Base-by-base conservation (phyloP, 1,140 invertebrate species). In the Penaeus japonicus region DNA sequence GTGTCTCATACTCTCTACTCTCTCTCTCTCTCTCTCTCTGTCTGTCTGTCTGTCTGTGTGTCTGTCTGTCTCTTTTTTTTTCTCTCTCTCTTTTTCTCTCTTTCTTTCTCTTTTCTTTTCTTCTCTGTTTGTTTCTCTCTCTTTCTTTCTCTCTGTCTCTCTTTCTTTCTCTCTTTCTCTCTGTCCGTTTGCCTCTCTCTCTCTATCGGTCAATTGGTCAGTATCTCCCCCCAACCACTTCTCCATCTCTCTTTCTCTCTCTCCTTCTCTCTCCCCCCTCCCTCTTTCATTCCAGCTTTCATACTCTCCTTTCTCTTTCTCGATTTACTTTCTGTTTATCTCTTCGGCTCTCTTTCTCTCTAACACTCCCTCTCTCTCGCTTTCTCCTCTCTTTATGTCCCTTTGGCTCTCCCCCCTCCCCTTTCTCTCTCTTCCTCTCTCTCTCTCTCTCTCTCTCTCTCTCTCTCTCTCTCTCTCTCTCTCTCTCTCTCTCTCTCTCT, bases 231-330 rank as follows among this genome's bases (percentile, higher is more conserved):
- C 73, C 47, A 30, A 39, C 73, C 47, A 30, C 47, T 39, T 77
- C 73, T 77, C 73, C 47, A 30, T 77, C 73, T 77, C 73, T 77
- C 73, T 77, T 73, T 22, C 65, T 73, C 65, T 73, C 65, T 73
- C 65, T 73, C 65, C 32, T 30, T 73, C 65, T 22, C 22, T 22
- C 22, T 27, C 24, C 73, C 47, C 73, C 39, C 73, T 75, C 73
- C 39, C 73, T 75, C 73, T 75, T 35, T 75, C 73, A 35, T 35
- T 75, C 73, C 39, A 27, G 32, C 73, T 75, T 35, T 75, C 73
- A 39, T 39, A 39, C 73, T 77, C 73, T 77, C 24, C 17, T 73
- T 2, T 73, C 15, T 73, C 5, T 73, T 73, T 10, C 17, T 5
- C n/a, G 27, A 5, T 73, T 73, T 10, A 18, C 4, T n/a, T 73